Percentiles rank a stretch among this genome's conserved stretches.
These are phyloP conservation scores for Sebastes fasciatus DNA, from an alignment of 2,113 vertebrate genomes.

Conservation along the genomic window DNA sequence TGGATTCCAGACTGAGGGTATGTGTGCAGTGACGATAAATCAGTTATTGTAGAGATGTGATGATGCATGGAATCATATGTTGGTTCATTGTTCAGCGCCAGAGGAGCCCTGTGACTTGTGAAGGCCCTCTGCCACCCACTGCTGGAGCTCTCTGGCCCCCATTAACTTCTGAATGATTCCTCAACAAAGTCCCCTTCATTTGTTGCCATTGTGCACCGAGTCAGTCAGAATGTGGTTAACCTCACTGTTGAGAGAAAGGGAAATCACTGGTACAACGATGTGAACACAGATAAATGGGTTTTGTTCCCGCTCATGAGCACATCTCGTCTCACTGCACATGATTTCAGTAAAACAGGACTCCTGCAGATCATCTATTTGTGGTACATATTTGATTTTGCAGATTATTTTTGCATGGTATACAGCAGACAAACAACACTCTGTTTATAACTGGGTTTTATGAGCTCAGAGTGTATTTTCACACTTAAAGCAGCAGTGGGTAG, in stretches of 20 bases:
- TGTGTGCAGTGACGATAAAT: neutral
- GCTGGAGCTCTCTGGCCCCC: neutral
- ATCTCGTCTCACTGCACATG: neutral
- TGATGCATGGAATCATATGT: neutral
- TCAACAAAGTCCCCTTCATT: neutral
- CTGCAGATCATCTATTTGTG: neutral
- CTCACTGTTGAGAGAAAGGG: neutral
- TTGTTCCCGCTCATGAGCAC: neutral
- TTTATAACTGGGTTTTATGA: neutral
- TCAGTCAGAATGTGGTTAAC: constrained; percentile 6
- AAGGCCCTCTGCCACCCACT: neutral
- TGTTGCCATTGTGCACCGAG: neutral
- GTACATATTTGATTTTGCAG: neutral
- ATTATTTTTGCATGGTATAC: neutral
- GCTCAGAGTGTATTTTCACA: neutral
- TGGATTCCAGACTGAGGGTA: neutral
- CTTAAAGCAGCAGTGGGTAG: too few relatives aligned
- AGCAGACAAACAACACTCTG: neutral
- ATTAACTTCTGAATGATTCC: neutral
- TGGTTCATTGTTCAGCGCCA: neutral
- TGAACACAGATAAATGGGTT: neutral
- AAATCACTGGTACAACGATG: neutral
- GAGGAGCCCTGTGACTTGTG: neutral
- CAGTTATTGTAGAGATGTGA: neutral
- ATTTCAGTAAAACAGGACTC: neutral